Percentiles rank a stretch among this genome's conserved stretches.
Conservation (phyloP, 2,888 invertebrate genomes). For the Poecilus cupreus region DNA sequence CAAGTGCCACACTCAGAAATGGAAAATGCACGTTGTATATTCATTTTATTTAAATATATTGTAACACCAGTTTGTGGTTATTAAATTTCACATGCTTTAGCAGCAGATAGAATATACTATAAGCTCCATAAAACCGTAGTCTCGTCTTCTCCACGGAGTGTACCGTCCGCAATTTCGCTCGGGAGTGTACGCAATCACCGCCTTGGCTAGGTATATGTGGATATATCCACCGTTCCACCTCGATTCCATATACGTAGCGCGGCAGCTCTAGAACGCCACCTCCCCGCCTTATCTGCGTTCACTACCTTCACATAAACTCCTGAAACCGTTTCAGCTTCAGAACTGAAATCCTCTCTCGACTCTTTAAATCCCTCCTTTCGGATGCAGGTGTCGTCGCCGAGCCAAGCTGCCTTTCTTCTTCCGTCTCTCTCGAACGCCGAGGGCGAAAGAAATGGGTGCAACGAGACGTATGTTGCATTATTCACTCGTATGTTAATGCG, state of each 20-base stretch:
- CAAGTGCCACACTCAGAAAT: too few species aligned
- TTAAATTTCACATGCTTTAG: too few species aligned
- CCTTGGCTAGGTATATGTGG: neutral
- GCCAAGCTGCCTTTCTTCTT: neutral
- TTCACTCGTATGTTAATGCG: slow-evolving; percentile 57
- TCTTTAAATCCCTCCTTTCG: slow-evolving; percentile 70
- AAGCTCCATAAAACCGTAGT: too few species aligned
- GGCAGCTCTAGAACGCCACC: too few species aligned
- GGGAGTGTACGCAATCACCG: neutral
- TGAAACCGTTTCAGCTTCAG: slow-evolving; percentile 54
- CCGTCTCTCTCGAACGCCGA: neutral
- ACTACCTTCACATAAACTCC: slow-evolving; percentile 45
- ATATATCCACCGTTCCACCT: neutral
- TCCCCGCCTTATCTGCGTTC: slow-evolving; percentile 18
- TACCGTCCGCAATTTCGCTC: neutral
- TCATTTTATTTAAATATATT: too few species aligned
- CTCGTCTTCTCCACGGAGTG: too few species aligned
- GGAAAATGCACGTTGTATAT: too few species aligned
- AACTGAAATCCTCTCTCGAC: slow-evolving; percentile 46
- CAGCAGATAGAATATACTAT: too few species aligned
- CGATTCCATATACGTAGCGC: neutral
- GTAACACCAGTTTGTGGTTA: too few species aligned
- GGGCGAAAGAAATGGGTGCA: neutral
- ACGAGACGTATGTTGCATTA: slow-evolving; percentile 55
- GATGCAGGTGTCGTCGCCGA: slow-evolving; percentile 66